phyloP scores from a whole-genome alignment of 2,113 vertebrate species.

The Carassius auratus region DNA sequence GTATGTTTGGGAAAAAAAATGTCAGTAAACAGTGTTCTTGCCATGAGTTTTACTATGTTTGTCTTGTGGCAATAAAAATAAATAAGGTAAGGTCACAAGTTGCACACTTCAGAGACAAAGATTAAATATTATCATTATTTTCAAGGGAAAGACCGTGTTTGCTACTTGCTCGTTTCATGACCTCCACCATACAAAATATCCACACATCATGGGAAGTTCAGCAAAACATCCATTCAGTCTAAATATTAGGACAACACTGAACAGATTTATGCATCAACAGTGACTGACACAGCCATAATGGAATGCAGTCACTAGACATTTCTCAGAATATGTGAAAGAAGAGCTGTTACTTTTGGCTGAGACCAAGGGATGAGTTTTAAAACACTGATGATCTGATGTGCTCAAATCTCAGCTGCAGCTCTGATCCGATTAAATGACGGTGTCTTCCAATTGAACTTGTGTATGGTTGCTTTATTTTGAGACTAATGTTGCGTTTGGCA shows the following conservation, averaged over 20 bases:
- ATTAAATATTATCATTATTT: background rate
- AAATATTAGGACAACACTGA: constrained; percentile 7
- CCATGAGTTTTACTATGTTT: constrained; percentile 4
- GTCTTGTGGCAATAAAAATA: background rate
- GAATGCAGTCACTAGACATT: background rate
- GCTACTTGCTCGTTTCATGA: background rate
- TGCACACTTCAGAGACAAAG: background rate
- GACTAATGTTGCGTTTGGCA: constrained; percentile 24
- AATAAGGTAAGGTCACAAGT: background rate
- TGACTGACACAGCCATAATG: background rate
- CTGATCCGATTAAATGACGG: background rate
- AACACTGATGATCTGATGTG: background rate
- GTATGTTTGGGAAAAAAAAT: background rate
- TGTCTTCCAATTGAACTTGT: background rate
- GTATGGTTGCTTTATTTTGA: background rate
- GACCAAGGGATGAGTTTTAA: background rate
- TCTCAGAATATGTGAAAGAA: background rate
- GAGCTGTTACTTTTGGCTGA: constrained; percentile 7
- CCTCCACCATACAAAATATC: background rate
- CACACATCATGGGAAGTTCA: background rate
- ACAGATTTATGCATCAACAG: background rate
- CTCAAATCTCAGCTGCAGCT: background rate
- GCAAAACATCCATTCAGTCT: background rate
- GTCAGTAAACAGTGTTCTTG: background rate
- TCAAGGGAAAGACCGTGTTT: background rate